A percentile compares a stretch with the other conserved stretches of the same genome.
phyloP scores from a whole-genome alignment of 2,113 vertebrate genomes.

The Cyanoderma ruficeps region DNA sequence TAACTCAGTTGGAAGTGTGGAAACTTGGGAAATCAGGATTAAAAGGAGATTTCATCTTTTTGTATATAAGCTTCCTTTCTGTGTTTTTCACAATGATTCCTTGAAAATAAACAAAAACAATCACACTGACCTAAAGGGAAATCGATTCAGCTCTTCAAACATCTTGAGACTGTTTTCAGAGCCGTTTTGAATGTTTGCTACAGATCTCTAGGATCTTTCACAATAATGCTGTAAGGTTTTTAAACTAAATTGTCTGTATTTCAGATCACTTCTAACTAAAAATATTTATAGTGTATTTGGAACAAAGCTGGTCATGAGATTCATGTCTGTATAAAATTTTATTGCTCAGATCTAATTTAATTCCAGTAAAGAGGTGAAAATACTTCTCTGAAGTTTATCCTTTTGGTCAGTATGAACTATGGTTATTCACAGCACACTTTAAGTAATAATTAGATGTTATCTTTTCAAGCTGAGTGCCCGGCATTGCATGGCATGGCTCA shows the following conservation, averaged over 20 bases:
- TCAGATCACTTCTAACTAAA: not conserved
- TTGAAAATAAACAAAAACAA: not conserved
- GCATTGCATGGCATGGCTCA: too few relatives aligned
- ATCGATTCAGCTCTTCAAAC: not conserved
- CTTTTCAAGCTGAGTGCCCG: not conserved
- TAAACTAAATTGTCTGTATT: not conserved
- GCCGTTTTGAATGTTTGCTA: not conserved
- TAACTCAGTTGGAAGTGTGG: not conserved
- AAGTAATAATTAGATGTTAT: not conserved
- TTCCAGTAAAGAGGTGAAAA: not conserved
- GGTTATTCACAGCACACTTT: not conserved
- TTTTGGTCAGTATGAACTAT: not conserved
- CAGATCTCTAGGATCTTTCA: not conserved
- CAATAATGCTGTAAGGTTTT: not conserved
- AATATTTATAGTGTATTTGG: not conserved
- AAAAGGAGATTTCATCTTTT: not conserved
- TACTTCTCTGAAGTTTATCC: not conserved
- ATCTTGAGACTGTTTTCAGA: not conserved
- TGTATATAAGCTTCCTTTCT: not conserved
- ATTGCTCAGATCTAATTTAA: not conserved
- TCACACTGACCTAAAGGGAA: not conserved
- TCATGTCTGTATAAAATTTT: not conserved
- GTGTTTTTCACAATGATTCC: not conserved
- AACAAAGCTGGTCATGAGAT: not conserved
- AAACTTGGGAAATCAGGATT: not conserved